Evolutionary conservation across 2,113 vertebrate genomes (phyloP).

Genomic region (Chloropsis cyanopogon): DNA sequence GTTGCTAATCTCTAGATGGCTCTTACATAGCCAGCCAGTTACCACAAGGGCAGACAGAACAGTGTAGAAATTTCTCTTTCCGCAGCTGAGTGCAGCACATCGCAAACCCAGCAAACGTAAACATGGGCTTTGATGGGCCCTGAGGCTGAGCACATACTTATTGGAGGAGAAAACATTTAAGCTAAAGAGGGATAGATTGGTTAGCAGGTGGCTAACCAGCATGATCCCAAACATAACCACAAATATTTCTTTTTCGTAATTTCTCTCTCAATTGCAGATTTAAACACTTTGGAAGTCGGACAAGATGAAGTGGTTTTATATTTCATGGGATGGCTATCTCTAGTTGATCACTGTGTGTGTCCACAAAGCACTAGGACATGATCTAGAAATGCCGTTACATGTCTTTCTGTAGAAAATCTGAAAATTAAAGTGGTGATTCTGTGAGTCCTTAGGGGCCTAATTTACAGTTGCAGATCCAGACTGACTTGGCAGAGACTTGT

Average conservation of each 20-base stretch:
- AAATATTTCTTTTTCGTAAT: constrained; percentile 12
- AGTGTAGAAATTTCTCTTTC: neutral
- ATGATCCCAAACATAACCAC: neutral
- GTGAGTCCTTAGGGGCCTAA: constrained; percentile 20
- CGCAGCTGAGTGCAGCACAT: neutral
- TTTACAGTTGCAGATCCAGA: constrained; percentile 6
- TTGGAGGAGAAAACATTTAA: neutral
- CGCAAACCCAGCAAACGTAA: neutral
- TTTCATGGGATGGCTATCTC: neutral
- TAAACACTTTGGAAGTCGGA: constrained; percentile 34
- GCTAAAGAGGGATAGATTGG: constrained; percentile 15
- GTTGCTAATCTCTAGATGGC: neutral
- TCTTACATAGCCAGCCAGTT: neutral
- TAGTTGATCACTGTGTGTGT: neutral
- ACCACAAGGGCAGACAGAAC: neutral
- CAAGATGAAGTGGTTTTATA: neutral
- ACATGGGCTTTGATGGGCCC: neutral
- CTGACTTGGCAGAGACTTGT: neutral
- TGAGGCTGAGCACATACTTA: neutral
- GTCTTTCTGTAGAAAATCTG: neutral
- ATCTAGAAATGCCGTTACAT: neutral
- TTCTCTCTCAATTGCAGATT: constrained; percentile 1
- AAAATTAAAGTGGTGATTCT: constrained; percentile 38
- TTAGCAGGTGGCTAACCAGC: constrained; percentile 61
- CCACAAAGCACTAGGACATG: neutral